Conservation (phyloP, 2,888 invertebrate species). For the Physocephala rufipes region DNA sequence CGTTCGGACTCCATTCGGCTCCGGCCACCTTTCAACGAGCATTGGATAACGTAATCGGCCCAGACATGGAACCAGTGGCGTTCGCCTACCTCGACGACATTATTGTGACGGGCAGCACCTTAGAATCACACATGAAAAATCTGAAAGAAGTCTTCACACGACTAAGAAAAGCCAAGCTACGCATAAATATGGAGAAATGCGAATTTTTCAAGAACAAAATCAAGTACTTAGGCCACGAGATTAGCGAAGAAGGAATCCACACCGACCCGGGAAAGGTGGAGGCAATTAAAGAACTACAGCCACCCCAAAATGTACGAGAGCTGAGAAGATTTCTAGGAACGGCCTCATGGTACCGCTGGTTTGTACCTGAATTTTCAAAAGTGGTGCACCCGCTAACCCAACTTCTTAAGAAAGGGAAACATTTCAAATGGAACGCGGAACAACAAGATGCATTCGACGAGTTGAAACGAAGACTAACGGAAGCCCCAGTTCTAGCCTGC, state of each 20-base stretch:
- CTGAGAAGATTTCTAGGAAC: slow-evolving; percentile 1
- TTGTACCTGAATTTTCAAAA: slow-evolving; percentile 10
- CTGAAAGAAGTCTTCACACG: not conserved
- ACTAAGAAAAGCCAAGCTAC: not conserved
- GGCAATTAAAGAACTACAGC: slow-evolving; percentile 2
- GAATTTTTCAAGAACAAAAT: slow-evolving; percentile 8
- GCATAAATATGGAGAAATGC: slow-evolving; percentile 1
- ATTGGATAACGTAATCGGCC: not conserved
- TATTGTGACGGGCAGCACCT: not conserved
- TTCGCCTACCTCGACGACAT: not conserved
- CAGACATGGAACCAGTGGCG: not conserved
- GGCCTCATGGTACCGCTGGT: slow-evolving; percentile 19
- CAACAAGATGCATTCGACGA: slow-evolving; percentile 13
- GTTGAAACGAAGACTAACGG: slow-evolving; percentile 7
- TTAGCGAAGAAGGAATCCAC: too few relatives aligned
- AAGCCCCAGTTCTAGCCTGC: not conserved
- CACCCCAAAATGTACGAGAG: slow-evolving; percentile 7
- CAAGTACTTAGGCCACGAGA: not conserved
- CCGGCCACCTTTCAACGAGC: not conserved
- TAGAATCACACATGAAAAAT: not conserved
- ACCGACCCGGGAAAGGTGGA: slow-evolving; percentile 12
- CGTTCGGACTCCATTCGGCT: not conserved
- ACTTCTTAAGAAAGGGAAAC: slow-evolving; percentile 15
- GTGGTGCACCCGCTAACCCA: not conserved
- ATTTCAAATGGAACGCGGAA: not conserved